Base-by-base conservation (phyloP, 2,113 vertebrate genomes). In the Hyperoodon ampullatus region DNA sequence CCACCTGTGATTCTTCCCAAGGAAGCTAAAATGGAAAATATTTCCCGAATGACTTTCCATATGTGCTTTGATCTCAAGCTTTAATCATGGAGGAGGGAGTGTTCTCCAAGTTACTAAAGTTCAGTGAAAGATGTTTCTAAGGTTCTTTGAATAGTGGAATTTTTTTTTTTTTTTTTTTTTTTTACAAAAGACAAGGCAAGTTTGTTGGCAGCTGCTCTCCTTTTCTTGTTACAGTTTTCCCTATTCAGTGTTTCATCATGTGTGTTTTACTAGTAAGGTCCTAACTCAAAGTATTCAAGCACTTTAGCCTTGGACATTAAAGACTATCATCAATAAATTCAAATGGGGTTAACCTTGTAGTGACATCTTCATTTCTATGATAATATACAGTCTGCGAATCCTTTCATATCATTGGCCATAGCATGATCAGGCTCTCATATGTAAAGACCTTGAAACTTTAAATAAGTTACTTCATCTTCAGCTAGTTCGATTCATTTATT, bases 381-480 rank as follows among this genome's bases (percentile, higher is more conserved):
- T 90, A 84, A 93, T 77, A 74, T 81, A 63, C 3, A 82, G 13
- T 81, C 82, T 92, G 21, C 47, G 33, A 88, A 91, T 91, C 35
- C 61, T 86, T 97, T 95, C 84, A 44, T 96, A 44, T 95, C 75
- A 60, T 53, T 96, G 81, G 42, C 24, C 21, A 93, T 35, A 90
- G 33, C 4, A 19, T 91, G 65, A 95, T 74, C 15, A 78, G 42
- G 47, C 13, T 77, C 16, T 96, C 42, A 96, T 88, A 91, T 72
- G 42, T 95, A 96, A 96, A 91, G 90, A 94, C 97, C 97, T 97
- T 98, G 97, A 50, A 74, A 96, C 47, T 39, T 95, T 85, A 97
- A 97, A 97, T 96, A 96, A 95, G 93, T 96, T 93, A 61, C 85
- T 96, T 96, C 81, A 96, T 96, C 21, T 85, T 58, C 15, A 89